These are phyloP conservation scores for Scolopax rusticola DNA, from an alignment of 2,797 vertebrate genomes.

Conservation along the genomic window DNA sequence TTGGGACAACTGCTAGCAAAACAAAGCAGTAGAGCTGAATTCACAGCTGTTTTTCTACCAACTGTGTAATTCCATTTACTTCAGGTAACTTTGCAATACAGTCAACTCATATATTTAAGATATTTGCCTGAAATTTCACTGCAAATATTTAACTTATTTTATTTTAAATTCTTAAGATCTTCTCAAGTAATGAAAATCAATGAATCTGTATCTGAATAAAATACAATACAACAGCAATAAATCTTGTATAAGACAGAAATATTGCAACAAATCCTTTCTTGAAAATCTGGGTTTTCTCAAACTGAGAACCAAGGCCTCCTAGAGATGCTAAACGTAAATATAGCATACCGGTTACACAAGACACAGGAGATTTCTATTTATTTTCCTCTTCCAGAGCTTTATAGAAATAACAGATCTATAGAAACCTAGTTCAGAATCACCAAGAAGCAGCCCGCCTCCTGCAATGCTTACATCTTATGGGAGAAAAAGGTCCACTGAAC, in stretches of 20 bases:
- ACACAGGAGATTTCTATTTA: not conserved
- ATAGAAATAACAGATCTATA: not conserved
- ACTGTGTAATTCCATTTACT: not conserved
- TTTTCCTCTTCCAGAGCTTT: not conserved
- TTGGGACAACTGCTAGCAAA: not conserved
- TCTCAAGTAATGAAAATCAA: not conserved
- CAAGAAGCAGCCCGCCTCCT: not conserved
- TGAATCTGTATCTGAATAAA: not conserved
- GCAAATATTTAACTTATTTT: not conserved
- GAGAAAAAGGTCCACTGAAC: not conserved
- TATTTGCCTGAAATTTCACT: not conserved
- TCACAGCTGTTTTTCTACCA: not conserved
- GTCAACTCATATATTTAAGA: not conserved
- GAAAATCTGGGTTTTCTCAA: not conserved
- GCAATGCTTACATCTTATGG: not conserved
- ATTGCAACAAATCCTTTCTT: not conserved
- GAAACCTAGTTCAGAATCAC: not conserved
- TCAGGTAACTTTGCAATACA: not conserved
- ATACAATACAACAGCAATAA: not conserved
- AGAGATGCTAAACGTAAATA: not conserved
- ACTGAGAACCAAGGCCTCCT: not conserved
- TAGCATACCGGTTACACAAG: not conserved
- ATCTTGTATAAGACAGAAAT: not conserved
- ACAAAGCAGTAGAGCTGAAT: accelerated
- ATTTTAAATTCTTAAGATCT: not conserved